Evolutionary conservation across 1,140 invertebrate species (phyloP).

Genomic region (Brachionus sp.): DNA sequence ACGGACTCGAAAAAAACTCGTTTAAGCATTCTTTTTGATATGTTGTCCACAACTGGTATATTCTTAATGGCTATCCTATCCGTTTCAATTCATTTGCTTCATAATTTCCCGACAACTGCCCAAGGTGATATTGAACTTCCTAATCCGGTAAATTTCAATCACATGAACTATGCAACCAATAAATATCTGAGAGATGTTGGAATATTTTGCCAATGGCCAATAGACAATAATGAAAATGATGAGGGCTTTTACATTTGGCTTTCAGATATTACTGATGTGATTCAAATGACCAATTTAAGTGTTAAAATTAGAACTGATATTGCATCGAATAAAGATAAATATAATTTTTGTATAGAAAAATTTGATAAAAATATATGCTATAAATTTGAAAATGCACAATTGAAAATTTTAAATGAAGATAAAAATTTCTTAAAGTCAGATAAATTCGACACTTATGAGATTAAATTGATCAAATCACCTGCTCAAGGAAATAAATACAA

Average conservation of each 20-base stretch:
- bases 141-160: neutral
- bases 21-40: neutral
- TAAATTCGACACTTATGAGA: neutral
- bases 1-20: neutral
- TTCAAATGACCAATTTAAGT: neutral
- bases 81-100: constrained; percentile 4
- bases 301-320: neutral
- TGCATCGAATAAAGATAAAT: neutral
- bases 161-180: neutral
- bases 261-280: constrained; percentile 4
- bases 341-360: neutral
- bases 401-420: neutral
- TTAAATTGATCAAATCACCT: neutral
- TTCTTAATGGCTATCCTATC: constrained; percentile 1
- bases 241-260: neutral
- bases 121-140: neutral
- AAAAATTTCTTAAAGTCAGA: neutral
- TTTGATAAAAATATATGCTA: neutral
- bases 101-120: constrained; percentile 9
- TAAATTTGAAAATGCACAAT: neutral
- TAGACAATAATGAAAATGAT: neutral
- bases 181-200: constrained; percentile 33
- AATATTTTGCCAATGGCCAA: constrained; percentile 1
- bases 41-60: constrained; percentile 5
- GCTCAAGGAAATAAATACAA: neutral